Evolutionary conservation across 2,113 vertebrate genomes (phyloP).

Genomic region (Thamnophis sirtalis): DNA sequence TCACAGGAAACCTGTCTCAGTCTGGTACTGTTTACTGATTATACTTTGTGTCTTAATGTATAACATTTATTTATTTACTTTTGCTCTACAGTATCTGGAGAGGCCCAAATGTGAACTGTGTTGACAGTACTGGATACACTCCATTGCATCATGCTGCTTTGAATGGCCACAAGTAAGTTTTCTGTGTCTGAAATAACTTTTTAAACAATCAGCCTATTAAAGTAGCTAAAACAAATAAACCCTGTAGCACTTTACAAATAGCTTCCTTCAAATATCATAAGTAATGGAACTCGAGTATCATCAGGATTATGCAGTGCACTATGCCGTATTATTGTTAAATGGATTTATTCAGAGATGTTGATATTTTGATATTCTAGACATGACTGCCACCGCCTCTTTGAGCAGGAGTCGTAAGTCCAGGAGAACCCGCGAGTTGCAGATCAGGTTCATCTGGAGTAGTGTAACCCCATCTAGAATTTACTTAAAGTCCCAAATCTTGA

Average conservation of each 20-base stretch:
- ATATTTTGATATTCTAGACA: not conserved
- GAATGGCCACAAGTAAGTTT: slow-evolving; percentile 91
- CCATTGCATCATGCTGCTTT: slow-evolving; percentile 94
- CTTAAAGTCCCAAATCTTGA: not conserved
- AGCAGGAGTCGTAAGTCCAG: not conserved
- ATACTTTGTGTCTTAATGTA: slow-evolving; percentile 15
- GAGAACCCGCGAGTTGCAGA: not conserved
- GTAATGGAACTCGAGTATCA: not conserved
- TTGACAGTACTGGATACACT: slow-evolving; percentile 95
- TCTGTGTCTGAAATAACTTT: not conserved
- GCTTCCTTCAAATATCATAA: not conserved
- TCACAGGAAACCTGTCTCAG: not conserved
- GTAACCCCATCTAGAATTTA: not conserved
- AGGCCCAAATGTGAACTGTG: slow-evolving; percentile 96
- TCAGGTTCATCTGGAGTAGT: not conserved
- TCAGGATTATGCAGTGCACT: not conserved
- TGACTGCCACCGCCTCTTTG: not conserved
- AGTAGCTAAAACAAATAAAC: not conserved
- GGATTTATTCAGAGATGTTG: not conserved
- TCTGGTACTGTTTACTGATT: slow-evolving; percentile 16
- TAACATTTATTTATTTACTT: slow-evolving; percentile 3
- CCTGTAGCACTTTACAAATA: not conserved
- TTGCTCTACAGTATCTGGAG: slow-evolving; percentile 88
- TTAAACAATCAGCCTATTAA: accelerated
- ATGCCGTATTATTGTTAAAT: not conserved